These are phyloP conservation scores for Monodelphis domestica DNA, from an alignment of 2,797 vertebrate species.

Conservation along the genomic window DNA sequence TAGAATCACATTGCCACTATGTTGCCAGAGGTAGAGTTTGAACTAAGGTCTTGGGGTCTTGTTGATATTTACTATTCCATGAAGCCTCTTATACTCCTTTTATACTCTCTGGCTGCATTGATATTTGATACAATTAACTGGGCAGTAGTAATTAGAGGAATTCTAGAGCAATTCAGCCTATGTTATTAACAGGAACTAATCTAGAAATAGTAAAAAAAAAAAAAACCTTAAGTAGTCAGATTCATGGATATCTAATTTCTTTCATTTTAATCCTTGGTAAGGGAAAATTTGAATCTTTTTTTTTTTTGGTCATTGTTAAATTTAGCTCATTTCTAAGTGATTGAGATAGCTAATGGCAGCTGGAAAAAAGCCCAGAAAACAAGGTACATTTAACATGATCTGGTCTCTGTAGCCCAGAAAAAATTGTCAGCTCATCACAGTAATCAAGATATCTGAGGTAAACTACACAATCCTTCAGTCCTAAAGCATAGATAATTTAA, in stretches of 20 bases:
- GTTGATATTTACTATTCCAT: background rate
- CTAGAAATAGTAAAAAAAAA: background rate
- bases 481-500: constrained; percentile 30
- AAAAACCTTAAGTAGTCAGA: background rate
- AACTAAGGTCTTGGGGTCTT: too few species aligned
- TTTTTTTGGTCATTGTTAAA: constrained; percentile 30
- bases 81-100: background rate
- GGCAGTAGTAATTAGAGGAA: background rate
- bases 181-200: background rate
- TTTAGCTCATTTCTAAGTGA: constrained; percentile 16
- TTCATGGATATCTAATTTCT: background rate
- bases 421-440: constrained; percentile 21
- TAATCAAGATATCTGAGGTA: background rate
- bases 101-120: background rate
- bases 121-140: background rate
- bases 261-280: constrained; percentile 28
- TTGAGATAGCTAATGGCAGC: constrained; percentile 34
- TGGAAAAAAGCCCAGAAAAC: background rate
- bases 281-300: constrained; percentile 26
- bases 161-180: background rate
- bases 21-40: too few species aligned
- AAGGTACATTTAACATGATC: constrained; percentile 12
- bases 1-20: background rate
- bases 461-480: constrained; percentile 9
- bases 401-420: background rate